A percentile compares a stretch with the other conserved stretches of the same genome.
Evolutionary conservation across 2,888 invertebrate genomes (phyloP).

Genomic region (Perdita meconis): DNA sequence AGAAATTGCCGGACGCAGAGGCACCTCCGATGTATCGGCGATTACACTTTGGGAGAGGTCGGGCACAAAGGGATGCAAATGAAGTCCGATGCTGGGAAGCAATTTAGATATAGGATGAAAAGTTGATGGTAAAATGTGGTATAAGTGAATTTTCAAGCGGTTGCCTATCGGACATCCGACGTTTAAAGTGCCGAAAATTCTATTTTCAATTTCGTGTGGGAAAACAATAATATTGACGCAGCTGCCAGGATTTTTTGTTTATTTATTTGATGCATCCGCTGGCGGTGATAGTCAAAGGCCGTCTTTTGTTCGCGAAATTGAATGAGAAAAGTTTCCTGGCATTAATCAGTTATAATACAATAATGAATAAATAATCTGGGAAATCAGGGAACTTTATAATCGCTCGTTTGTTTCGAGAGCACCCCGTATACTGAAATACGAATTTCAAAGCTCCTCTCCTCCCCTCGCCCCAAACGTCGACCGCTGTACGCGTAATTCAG

Average conservation of each 20-base stretch:
- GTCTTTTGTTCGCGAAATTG: too few species aligned
- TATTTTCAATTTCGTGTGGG: not conserved
- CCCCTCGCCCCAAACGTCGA: too few species aligned
- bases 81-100: slow-evolving; percentile 22
- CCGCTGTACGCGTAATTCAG: too few species aligned
- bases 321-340: too few species aligned
- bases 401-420: too few species aligned
- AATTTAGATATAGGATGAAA: slow-evolving; percentile 21
- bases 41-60: slow-evolving; percentile 3
- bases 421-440: not conserved
- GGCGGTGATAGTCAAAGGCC: not conserved
- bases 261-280: too few species aligned
- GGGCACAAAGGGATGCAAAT: slow-evolving; percentile 39
- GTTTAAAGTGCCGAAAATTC: not conserved
- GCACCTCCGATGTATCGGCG: slow-evolving; percentile 5
- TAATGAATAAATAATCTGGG: too few species aligned
- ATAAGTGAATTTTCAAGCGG: slow-evolving; percentile 9
- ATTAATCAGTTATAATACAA: too few species aligned
- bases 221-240: not conserved
- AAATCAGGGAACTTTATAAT: too few species aligned
- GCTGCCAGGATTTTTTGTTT: not conserved
- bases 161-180: too few species aligned
- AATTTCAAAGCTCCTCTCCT: not conserved
- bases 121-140: not conserved
- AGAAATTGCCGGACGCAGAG: not conserved